These are phyloP conservation scores for Brachyopa scutellaris DNA, from an alignment of 2,888 invertebrate genomes.

Conservation along the genomic window DNA sequence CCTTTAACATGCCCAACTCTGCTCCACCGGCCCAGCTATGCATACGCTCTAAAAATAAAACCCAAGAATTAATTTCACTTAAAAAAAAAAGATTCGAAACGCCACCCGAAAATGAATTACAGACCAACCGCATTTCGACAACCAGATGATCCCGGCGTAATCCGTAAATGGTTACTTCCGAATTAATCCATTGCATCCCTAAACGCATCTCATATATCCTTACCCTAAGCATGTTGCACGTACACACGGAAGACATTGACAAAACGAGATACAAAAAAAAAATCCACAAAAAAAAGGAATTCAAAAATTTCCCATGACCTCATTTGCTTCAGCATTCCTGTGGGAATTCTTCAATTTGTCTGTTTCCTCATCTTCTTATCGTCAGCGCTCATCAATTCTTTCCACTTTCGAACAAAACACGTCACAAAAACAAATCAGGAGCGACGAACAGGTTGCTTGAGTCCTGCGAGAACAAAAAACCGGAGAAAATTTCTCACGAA, in stretches of 20 bases:
- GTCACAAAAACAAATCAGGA: constrained; percentile 43
- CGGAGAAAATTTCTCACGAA: constrained; percentile 54
- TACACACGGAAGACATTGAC: background rate
- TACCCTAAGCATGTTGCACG: background rate
- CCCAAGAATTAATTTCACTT: too few species aligned
- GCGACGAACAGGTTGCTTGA: constrained; percentile 63
- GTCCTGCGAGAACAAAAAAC: constrained; percentile 31
- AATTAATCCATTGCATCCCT: constrained; percentile 50
- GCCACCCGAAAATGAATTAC: constrained; percentile 33
- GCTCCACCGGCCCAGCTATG: too few species aligned
- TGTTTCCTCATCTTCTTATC: constrained; percentile 35
- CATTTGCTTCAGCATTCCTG: constrained; percentile 64
- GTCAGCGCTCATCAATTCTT: constrained; percentile 25
- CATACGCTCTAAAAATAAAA: too few species aligned
- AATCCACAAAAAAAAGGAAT: constrained; percentile 44
- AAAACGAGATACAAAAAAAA: background rate
- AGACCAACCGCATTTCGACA: constrained; percentile 13
- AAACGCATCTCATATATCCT: constrained; percentile 10
- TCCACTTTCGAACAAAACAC: constrained; percentile 26
- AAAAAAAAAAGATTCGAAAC: background rate
- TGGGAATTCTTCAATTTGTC: constrained; percentile 70
- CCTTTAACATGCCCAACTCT: too few species aligned
- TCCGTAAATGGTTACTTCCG: constrained; percentile 62
- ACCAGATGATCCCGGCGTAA: constrained; percentile 39
- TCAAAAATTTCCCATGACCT: constrained; percentile 60